Evolutionary conservation across 2,113 vertebrate genomes (phyloP).

Genomic region (Alosa alosa): DNA sequence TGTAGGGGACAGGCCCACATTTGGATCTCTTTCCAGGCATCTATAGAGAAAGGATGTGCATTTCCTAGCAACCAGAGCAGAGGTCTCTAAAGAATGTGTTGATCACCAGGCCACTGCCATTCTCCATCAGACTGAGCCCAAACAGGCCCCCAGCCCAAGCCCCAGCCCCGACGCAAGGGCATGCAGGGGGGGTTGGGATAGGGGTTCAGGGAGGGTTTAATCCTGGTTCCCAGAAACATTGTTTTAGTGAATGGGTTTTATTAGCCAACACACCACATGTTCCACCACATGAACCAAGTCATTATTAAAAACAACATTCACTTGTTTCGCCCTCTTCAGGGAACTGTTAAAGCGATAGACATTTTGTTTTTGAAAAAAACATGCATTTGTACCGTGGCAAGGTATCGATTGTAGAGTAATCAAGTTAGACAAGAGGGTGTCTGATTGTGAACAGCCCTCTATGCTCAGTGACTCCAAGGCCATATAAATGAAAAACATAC

Average conservation of each 20-base stretch:
- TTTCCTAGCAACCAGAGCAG: conserved; percentile 69
- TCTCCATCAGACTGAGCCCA: conserved; percentile 56
- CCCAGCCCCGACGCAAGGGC: conserved; percentile 28
- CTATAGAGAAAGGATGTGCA: conserved; percentile 69
- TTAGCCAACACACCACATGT: conserved; percentile 59
- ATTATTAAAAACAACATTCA: conserved; percentile 61
- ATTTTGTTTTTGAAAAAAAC: not conserved
- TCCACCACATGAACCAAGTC: conserved; percentile 60
- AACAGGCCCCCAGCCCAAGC: conserved; percentile 42
- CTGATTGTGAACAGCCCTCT: not conserved
- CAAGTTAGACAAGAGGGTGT: conserved; percentile 31
- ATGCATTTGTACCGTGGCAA: conserved; percentile 42
- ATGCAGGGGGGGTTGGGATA: conserved; percentile 25
- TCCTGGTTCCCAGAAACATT: conserved; percentile 59
- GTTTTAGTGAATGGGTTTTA: conserved; percentile 63
- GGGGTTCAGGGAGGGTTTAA: conserved; percentile 41
- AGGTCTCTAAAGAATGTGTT: conserved; percentile 68
- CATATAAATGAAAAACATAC: conserved; percentile 59
- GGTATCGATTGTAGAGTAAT: conserved; percentile 28
- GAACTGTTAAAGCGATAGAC: not conserved
- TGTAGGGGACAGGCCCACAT: conserved; percentile 47
- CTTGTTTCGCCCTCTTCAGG: conserved; percentile 6
- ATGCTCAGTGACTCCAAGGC: not conserved
- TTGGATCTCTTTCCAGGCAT: conserved; percentile 62
- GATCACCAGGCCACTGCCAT: conserved; percentile 62